Percentiles rank a stretch among this genome's conserved stretches.
Conservation (phyloP, 2,888 invertebrate genomes). For the Rotaria macrura region DNA sequence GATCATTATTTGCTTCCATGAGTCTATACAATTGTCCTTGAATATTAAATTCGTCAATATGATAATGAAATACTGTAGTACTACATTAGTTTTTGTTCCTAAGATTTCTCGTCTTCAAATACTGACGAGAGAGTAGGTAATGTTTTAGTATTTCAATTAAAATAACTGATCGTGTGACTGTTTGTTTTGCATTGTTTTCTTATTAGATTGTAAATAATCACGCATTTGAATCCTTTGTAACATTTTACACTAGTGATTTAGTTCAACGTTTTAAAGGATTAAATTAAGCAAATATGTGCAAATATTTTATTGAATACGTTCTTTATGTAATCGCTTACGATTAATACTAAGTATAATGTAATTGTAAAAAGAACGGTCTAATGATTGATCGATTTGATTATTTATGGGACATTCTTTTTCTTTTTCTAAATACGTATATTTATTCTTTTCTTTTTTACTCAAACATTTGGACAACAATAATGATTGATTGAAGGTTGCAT, state of each 20-base stretch:
- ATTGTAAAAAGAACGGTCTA: not conserved
- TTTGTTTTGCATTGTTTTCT: not conserved
- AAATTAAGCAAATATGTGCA: not conserved
- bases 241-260: not conserved
- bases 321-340: not conserved
- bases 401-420: not conserved
- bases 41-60: not conserved
- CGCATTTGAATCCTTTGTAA: not conserved
- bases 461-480: not conserved
- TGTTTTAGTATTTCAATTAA: no score
- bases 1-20: not conserved
- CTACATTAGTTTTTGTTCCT: not conserved
- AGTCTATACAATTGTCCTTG: not conserved
- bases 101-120: no score
- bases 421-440: not conserved
- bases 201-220: not conserved
- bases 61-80: not conserved
- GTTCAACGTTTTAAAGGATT: not conserved
- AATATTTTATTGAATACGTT: not conserved
- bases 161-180: no score
- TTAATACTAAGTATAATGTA: not conserved
- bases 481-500: not conserved
- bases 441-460: not conserved
- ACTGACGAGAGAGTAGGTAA: no score
- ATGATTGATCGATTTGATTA: not conserved